Evolutionary conservation across 2,113 vertebrate genomes (phyloP).

Genomic region (Morone saxatilis): DNA sequence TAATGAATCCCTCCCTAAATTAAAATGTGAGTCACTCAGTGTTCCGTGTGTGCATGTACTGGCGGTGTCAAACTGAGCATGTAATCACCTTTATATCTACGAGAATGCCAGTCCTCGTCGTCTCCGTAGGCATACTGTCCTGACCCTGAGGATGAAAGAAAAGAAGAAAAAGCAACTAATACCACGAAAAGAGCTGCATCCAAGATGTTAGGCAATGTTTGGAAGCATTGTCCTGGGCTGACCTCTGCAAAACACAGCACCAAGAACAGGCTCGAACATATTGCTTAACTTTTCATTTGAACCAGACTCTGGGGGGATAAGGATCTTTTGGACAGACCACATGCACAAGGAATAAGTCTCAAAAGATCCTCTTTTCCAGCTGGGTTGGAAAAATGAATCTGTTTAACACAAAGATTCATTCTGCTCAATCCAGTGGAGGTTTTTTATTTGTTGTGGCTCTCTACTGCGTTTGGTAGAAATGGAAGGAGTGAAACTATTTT

Average conservation of each 20-base stretch:
- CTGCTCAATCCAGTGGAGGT: conserved; percentile 6
- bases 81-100: conserved; percentile 92
- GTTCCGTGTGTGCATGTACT: neutral
- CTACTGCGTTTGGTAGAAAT: conserved; percentile 13
- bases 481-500: conserved; percentile 24
- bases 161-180: conserved; percentile 82
- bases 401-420: conserved; percentile 36
- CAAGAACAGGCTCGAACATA: conserved; percentile 41
- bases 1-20: neutral
- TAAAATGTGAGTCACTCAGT: neutral
- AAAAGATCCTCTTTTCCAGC: conserved; percentile 47
- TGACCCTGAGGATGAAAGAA: conserved; percentile 91
- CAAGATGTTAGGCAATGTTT: conserved; percentile 70
- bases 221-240: conserved; percentile 48
- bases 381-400: conserved; percentile 40
- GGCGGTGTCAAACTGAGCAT: conserved; percentile 14
- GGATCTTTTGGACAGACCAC: conserved; percentile 58
- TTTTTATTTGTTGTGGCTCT: neutral
- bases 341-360: conserved; percentile 50
- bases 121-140: conserved; percentile 93
- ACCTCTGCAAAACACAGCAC: conserved; percentile 31
- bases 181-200: conserved; percentile 36
- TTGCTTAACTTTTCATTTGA: conserved; percentile 66
- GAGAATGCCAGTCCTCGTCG: conserved; percentile 92
- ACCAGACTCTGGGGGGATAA: conserved; percentile 37